A percentile compares a stretch with the other conserved stretches of the same genome.
phyloP scores from a whole-genome alignment of 2,888 invertebrate genomes.

The Chydorus sphaericus region DNA sequence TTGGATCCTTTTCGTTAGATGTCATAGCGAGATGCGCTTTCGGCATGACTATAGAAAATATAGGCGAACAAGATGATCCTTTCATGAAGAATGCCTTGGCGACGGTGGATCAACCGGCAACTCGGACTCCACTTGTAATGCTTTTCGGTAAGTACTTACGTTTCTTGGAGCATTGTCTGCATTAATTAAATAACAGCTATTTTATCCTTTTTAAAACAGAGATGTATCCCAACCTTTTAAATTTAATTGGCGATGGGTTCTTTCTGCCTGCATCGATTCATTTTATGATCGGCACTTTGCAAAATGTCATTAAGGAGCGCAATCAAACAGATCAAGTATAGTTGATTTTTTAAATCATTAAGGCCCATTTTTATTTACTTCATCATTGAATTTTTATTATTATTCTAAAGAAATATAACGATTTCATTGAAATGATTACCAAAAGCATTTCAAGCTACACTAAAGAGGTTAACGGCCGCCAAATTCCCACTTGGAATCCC shows the following conservation, averaged over 20 bases:
- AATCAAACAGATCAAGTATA: neutral
- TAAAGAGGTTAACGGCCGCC: neutral
- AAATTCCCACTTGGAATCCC: neutral
- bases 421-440: slow-evolving; percentile 10
- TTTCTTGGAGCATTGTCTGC: too few species aligned
- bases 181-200: too few species aligned
- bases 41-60: neutral
- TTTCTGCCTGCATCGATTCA: too few species aligned
- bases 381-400: too few species aligned
- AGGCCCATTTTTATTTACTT: too few species aligned
- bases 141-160: neutral
- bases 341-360: neutral
- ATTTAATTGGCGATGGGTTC: too few species aligned
- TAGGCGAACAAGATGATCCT: slow-evolving; percentile 1
- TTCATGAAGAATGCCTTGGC: slow-evolving; percentile 1
- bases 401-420: slow-evolving; percentile 5
- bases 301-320: slow-evolving; percentile 7
- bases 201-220: too few species aligned
- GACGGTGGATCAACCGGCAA: neutral
- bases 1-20: neutral
- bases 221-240: too few species aligned
- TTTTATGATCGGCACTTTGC: neutral
- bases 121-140: neutral
- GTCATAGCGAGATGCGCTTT: neutral
- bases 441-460: too few species aligned